A percentile compares a stretch with the other conserved stretches of the same genome.
These are phyloP conservation scores for Smittia sp. DNA, from an alignment of 2,888 invertebrate species.

Conservation along the genomic window DNA sequence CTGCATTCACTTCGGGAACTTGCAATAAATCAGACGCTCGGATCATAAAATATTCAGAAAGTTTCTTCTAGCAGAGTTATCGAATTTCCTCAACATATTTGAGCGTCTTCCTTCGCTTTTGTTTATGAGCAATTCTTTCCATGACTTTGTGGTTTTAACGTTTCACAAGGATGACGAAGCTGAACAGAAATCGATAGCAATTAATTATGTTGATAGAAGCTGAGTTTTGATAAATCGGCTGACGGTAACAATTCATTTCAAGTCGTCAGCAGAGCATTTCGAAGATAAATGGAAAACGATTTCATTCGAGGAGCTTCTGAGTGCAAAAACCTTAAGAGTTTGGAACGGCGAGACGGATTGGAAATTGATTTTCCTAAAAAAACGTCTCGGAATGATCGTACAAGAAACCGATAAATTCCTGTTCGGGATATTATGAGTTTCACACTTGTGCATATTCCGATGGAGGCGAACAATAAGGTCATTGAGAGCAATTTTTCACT, in stretches of 20 bases:
- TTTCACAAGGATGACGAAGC: neutral
- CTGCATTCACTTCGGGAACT: too few species aligned
- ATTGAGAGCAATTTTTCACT: neutral
- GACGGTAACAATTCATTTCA: neutral
- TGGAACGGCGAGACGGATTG: too few species aligned
- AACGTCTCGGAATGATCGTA: neutral
- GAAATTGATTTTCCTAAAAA: too few species aligned
- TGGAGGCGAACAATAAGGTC: neutral
- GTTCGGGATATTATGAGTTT: neutral
- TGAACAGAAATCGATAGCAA: neutral
- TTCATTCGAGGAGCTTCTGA: neutral
- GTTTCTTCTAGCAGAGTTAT: too few species aligned
- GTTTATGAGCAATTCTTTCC: neutral
- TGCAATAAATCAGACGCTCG: too few species aligned
- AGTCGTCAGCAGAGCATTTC: neutral
- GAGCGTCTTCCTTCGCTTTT: neutral
- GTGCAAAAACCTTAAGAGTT: too few species aligned
- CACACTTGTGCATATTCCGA: neutral
- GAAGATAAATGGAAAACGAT: neutral
- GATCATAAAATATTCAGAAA: too few species aligned
- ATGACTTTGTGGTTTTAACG: neutral
- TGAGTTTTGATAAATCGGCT: conserved; percentile 3
- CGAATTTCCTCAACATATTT: too few species aligned
- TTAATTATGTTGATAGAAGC: neutral
- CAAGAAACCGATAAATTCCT: neutral